Conservation (phyloP, 2,113 vertebrate genomes). For the Rhinichthys klamathensis region DNA sequence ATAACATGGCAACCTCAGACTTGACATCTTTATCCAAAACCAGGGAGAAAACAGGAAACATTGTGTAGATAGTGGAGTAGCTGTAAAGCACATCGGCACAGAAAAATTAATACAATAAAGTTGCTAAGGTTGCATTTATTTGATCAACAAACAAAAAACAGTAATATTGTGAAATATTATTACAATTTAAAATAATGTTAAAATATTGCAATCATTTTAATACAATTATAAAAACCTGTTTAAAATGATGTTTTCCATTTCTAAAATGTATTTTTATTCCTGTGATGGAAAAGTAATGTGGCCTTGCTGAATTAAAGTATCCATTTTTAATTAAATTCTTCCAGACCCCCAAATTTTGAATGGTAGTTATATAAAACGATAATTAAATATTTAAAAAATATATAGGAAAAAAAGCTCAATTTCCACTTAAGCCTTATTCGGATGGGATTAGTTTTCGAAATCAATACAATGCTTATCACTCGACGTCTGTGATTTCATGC, state of each 20-base stretch:
- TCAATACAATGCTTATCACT: no score
- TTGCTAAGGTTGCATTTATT: neutral
- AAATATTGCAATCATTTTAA: neutral
- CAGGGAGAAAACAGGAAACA: slow-evolving; percentile 97
- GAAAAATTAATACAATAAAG: neutral
- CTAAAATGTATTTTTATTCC: no score
- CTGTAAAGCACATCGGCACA: slow-evolving; percentile 66
- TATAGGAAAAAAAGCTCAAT: no score
- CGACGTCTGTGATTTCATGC: no score
- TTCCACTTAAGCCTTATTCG: no score
- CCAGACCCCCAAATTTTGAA: no score
- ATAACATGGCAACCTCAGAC: slow-evolving; percentile 97
- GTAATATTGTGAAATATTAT: neutral
- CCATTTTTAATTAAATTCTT: no score
- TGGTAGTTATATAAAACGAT: no score
- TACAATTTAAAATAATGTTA: neutral
- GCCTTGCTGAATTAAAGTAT: no score
- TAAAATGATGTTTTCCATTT: neutral
- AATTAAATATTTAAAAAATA: no score
- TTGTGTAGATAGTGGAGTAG: slow-evolving; percentile 97
- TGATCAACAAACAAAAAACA: neutral
- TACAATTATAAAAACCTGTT: neutral
- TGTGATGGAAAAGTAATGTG: no score
- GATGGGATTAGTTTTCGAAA: no score
- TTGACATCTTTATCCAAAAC: slow-evolving; percentile 98